Conservation (phyloP, 2,797 vertebrate species). For the Cheirogaleus major region DNA sequence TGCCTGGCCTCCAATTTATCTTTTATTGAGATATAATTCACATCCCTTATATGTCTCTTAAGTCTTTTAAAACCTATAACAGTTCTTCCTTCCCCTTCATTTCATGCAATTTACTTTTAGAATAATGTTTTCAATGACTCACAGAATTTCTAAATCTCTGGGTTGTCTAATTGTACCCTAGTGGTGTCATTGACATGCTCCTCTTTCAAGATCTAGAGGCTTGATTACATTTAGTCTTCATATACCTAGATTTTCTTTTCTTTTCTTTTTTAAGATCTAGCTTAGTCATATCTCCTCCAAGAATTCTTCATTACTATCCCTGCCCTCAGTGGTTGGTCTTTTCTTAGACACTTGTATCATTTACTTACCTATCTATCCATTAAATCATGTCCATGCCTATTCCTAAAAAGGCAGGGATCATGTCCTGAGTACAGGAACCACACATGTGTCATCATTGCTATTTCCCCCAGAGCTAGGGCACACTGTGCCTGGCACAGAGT, state of each 20-base stretch:
- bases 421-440: background rate
- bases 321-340: background rate
- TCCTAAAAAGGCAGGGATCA: background rate
- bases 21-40: slow-evolving; percentile 16
- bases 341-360: background rate
- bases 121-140: slow-evolving; percentile 41
- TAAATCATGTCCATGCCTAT: background rate
- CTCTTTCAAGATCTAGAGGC: background rate
- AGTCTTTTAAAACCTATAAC: background rate
- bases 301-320: background rate
- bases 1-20: background rate
- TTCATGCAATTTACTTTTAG: slow-evolving; percentile 24
- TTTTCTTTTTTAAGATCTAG: background rate
- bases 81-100: slow-evolving; percentile 4
- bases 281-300: background rate
- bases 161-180: background rate
- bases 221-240: background rate
- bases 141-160: slow-evolving; percentile 36
- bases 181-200: background rate
- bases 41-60: background rate
- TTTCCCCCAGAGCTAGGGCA: background rate
- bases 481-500: background rate
- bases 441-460: background rate
- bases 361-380: background rate
- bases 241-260: background rate